Evolutionary conservation across 2,888 invertebrate genomes (phyloP), one percentile per base, ranked within the genome.

Genomic region (Caenorhabditis zanzibari): DNA sequence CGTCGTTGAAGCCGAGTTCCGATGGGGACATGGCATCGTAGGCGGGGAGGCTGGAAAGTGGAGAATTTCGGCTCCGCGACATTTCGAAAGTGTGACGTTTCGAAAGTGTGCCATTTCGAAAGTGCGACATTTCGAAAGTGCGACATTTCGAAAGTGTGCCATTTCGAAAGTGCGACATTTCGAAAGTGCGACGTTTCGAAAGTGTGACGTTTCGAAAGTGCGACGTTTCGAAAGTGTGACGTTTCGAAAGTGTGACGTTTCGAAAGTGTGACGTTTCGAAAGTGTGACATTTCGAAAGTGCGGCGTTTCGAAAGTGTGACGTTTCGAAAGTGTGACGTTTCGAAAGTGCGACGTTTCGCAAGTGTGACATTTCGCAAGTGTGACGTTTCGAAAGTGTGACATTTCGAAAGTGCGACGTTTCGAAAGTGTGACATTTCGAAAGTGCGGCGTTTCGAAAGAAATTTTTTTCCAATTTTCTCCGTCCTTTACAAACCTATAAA

Each of bases 11-110:
- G 26, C 73, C 76, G 52, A 76, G 68, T 14, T 76, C 24, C 1
- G 6, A n/a, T 16, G 68, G 58, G 6, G 58, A 44, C 32, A 76
- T 24, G 49, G 68, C 68, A 16, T 76, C 76, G 76, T 68, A 76
- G 4, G 22, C 19, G 24, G 54, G 54, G 14, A 54, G 7, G 26
- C 54, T 54, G 54, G 14, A 54, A 54, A 54, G 4, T n/a, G 16
- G 16, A 0, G 32, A 47, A 52, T 22, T 52, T 52, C 7, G 75
- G 59, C 1, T 68, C 14, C 24, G n/a, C 58, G 61, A 19, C 61
- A 52, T 49, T 44, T n/a, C 14, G 24, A 64, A 44, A 41, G 41
- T 63, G 2, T 32, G 32, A 32, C 32, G n/a, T 32, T 9, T 24
- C 12, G 24, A 26, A 14, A 14, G 12, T 26, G n/a, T n/a, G n/a